Conservation (phyloP, 2,113 vertebrate genomes). For the Aythya baeri region DNA sequence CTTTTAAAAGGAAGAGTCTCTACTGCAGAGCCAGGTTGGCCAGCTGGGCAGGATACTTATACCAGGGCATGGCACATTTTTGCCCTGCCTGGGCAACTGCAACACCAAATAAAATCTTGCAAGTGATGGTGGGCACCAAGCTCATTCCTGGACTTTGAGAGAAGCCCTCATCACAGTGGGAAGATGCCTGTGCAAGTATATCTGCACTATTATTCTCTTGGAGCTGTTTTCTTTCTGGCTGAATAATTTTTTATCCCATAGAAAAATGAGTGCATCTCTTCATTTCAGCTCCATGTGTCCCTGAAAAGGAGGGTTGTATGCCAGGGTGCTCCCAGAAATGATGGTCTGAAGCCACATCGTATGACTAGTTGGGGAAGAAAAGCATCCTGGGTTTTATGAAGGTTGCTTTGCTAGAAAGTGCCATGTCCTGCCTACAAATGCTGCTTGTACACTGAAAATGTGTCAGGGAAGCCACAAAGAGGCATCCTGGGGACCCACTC, state of each 20-base stretch:
- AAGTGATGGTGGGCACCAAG: not conserved
- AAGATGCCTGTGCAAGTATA: not conserved
- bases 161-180: not conserved
- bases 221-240: not conserved
- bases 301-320: fast-evolving
- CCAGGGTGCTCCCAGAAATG: not conserved
- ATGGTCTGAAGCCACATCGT: fast-evolving
- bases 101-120: not conserved
- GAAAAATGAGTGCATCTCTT: not conserved
- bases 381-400: not conserved
- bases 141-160: not conserved
- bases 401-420: not conserved
- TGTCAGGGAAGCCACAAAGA: not conserved
- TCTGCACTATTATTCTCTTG: not conserved
- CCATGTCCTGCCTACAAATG: not conserved
- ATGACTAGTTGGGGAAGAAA: not conserved
- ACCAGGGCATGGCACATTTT: not conserved
- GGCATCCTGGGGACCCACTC: not conserved
- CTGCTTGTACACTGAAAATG: not conserved
- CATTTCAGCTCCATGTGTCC: not conserved
- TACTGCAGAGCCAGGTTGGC: not conserved
- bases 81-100: not conserved
- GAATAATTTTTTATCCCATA: not conserved
- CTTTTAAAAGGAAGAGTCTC: not conserved
- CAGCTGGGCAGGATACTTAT: not conserved